phyloP scores from a whole-genome alignment of 2,797 vertebrate species.

The Mormyrus proboscirostris region DNA sequence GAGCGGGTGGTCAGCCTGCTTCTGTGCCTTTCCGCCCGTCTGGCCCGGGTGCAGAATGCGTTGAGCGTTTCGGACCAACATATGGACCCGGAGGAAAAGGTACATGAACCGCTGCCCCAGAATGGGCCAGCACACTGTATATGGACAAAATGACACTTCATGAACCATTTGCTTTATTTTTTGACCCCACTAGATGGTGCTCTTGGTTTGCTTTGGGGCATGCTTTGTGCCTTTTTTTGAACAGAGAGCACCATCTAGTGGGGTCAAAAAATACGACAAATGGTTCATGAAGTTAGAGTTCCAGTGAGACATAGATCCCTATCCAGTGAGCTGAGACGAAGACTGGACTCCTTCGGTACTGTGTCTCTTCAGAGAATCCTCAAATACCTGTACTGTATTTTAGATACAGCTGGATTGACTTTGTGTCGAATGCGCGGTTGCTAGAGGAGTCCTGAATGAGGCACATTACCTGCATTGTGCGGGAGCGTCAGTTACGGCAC shows the following conservation, averaged over 20 bases:
- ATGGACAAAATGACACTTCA: not conserved
- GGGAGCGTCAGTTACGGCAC: not conserved
- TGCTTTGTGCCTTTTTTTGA: not conserved
- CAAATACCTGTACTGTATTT: no score
- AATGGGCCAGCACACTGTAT: not conserved
- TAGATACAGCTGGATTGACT: not conserved
- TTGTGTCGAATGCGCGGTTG: not conserved
- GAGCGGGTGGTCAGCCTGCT: constrained; percentile 87
- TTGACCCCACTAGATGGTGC: not conserved
- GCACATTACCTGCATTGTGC: not conserved
- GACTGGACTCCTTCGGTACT: not conserved
- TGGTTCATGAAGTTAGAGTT: not conserved
- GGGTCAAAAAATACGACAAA: not conserved
- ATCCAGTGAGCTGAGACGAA: not conserved
- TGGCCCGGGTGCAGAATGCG: constrained; percentile 79
- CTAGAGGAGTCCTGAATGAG: not conserved
- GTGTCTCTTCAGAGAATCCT: not conserved
- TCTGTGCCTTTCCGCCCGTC: constrained; percentile 81
- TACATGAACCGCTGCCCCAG: constrained; percentile 42
- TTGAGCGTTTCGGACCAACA: constrained; percentile 65
- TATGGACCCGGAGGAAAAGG: constrained; percentile 79
- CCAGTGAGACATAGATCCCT: not conserved
- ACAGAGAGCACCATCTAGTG: not conserved
- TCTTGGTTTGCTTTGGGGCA: not conserved
- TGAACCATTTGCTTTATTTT: not conserved